Base-by-base conservation (phyloP, 2,797 vertebrate species). In the Tamandua tetradactyla region DNA sequence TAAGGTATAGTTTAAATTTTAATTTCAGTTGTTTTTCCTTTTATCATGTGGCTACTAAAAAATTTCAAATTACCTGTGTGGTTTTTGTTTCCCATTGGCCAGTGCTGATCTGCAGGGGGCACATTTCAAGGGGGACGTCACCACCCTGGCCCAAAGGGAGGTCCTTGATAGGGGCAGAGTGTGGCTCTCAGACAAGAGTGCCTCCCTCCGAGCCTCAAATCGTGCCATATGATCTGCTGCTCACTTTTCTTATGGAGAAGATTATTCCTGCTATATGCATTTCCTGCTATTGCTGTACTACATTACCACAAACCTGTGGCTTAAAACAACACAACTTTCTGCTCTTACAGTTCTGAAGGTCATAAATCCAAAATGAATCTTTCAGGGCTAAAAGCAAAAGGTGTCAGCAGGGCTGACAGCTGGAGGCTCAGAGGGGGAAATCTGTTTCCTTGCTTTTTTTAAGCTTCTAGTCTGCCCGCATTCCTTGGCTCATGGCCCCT, bases 301-400 rank as follows among this genome's bases (percentile, higher is more conserved):
- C 80, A 44, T 78, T 25, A 74, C 10, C 12, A 55, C 76, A 69
- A 52, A 66, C 18, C 52, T 80, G 69, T 47, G 11, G 37, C 42
- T 95, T 75, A 93, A 80, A 81, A 83, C 71, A 89, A 81, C 42
- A 84, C 32, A 52, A 14, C 86, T 25, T 10, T 12, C 55, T 57
- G 32, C 44, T 92, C 47, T 78, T 55, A 55, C 0, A 22, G 30
- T 52, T 86, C 82, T 27, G 7, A 27, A 89, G 15, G 27, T 89
- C 69, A 79, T 75, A 93, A 66, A 15, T 69, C 89, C 52, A 72
- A 81, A 72, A 35, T 80, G 82, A 88, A 85, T 55, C 55, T 69
- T 11, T 5, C 55, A 62, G 22, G 75, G 27, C 75, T 84, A 10
- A 87, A 37, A 25, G 49, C 62, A 62, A 81, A 83, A 20, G 42